These are phyloP conservation scores for Euclidia mi DNA, from an alignment of 2,888 invertebrate species.

Conservation along the genomic window DNA sequence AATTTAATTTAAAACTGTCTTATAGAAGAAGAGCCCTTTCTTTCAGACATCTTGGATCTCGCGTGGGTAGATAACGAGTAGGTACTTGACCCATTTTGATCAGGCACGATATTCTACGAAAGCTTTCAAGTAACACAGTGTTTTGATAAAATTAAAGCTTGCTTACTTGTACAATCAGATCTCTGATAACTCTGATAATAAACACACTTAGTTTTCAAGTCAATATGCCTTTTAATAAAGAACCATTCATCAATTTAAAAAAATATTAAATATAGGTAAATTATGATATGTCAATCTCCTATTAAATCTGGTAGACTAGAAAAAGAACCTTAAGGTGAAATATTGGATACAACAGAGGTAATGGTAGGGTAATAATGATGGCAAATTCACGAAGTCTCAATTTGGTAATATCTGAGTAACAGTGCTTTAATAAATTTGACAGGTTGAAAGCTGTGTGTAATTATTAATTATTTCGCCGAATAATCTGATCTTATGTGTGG, in stretches of 20 bases:
- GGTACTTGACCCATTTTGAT: background rate
- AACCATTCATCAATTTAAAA: too few species aligned
- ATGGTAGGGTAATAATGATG: too few species aligned
- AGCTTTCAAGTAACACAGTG: background rate
- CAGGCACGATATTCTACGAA: background rate
- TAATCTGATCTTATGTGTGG: constrained; percentile 6
- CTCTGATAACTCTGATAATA: too few species aligned
- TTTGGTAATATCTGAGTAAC: constrained; percentile 3
- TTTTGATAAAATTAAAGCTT: too few species aligned
- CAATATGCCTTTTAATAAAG: too few species aligned
- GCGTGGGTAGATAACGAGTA: constrained; percentile 1
- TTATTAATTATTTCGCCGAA: constrained; percentile 3
- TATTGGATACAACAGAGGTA: too few species aligned
- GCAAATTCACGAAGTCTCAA: background rate
- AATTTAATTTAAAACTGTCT: background rate
- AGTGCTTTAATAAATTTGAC: background rate
- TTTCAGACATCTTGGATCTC: background rate
- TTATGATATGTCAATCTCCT: too few species aligned
- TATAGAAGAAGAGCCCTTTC: constrained; percentile 1
- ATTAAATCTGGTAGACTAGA: too few species aligned
- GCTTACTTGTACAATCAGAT: too few species aligned
- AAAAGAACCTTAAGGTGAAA: too few species aligned
- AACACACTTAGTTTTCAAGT: too few species aligned
- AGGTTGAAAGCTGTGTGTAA: background rate
- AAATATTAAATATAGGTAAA: too few species aligned